Conservation (phyloP, 2,888 invertebrate genomes). For the Crioceris asparagi region DNA sequence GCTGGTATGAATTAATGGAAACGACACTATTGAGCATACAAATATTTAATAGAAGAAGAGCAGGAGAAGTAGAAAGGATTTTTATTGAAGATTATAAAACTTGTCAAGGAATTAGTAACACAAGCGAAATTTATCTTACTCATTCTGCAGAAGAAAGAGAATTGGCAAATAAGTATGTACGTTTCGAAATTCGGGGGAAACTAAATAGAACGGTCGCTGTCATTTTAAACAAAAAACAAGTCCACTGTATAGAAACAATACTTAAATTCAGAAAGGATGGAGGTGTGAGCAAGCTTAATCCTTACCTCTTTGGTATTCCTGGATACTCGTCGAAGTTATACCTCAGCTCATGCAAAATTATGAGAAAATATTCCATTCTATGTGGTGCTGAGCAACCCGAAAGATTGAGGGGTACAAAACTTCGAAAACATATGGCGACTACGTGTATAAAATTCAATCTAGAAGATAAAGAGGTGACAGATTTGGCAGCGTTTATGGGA, state of each 20-base stretch:
- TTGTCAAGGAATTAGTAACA: slow-evolving; percentile 3
- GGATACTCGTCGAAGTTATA: slow-evolving; percentile 6
- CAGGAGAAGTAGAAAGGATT: slow-evolving; percentile 7
- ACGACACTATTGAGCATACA: slow-evolving; percentile 4
- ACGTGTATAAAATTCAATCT: slow-evolving; percentile 19
- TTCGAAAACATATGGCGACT: slow-evolving; percentile 24
- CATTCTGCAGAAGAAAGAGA: slow-evolving; percentile 1
- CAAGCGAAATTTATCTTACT: slow-evolving; percentile 2
- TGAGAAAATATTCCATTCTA: slow-evolving; percentile 17
- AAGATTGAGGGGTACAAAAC: slow-evolving; percentile 17
- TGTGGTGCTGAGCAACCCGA: slow-evolving; percentile 21
- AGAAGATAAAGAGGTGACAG: slow-evolving; percentile 18
- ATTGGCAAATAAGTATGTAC: slow-evolving; percentile 8
- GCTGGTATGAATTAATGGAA: slow-evolving; percentile 5
- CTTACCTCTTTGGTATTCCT: slow-evolving; percentile 12
- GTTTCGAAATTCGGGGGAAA: slow-evolving; percentile 8
- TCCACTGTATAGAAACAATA: slow-evolving; percentile 7
- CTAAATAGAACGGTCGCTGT: slow-evolving; percentile 8
- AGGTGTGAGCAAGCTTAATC: slow-evolving; percentile 7
- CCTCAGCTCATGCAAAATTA: slow-evolving; percentile 19
- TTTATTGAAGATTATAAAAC: slow-evolving; percentile 4
- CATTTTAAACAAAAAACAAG: slow-evolving; percentile 6
- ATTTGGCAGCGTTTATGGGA: slow-evolving; percentile 22
- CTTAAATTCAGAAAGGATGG: slow-evolving; percentile 6
- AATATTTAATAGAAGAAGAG: slow-evolving; percentile 6